phyloP scores from a whole-genome alignment of 2,888 invertebrate species.

The Oegoconia quadripuncta region DNA sequence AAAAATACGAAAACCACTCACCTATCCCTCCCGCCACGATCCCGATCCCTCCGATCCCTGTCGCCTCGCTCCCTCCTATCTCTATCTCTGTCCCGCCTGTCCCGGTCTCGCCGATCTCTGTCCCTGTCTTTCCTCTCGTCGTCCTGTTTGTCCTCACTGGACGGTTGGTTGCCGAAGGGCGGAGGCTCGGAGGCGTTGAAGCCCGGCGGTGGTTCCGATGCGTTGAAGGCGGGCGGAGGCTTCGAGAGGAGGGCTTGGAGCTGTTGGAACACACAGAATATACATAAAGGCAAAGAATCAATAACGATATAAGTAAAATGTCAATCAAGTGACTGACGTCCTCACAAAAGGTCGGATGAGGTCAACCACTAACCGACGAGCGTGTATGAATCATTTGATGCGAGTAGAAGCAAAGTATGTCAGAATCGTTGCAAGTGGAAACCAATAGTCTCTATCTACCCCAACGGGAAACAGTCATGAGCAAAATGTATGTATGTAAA shows the following conservation, averaged over 20 bases:
- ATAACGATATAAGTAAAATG: background rate
- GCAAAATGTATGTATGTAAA: no score
- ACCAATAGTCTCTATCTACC: no score
- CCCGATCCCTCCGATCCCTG: conserved; percentile 39
- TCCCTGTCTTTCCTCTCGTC: conserved; percentile 40
- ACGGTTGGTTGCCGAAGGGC: conserved; percentile 43
- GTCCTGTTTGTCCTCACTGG: conserved; percentile 41
- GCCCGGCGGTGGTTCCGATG: conserved; percentile 61
- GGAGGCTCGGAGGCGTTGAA: conserved; percentile 52
- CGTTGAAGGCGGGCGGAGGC: conserved; percentile 71
- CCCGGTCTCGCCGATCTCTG: conserved; percentile 19
- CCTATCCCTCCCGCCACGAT: conserved; percentile 32
- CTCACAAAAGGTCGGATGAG: no score
- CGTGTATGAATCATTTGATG: no score
- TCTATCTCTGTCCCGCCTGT: conserved; percentile 22
- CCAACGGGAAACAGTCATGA: no score
- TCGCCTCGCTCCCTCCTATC: conserved; percentile 25
- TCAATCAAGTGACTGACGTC: no score
- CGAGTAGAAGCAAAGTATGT: no score
- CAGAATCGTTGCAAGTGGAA: no score
- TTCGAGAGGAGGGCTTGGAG: conserved; percentile 76
- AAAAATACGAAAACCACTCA: no score
- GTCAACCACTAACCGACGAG: no score
- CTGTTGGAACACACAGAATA: conserved; percentile 32
- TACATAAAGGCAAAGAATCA: background rate